phyloP scores from a whole-genome alignment of 2,113 vertebrate species.

The Periophthalmus modestus region DNA sequence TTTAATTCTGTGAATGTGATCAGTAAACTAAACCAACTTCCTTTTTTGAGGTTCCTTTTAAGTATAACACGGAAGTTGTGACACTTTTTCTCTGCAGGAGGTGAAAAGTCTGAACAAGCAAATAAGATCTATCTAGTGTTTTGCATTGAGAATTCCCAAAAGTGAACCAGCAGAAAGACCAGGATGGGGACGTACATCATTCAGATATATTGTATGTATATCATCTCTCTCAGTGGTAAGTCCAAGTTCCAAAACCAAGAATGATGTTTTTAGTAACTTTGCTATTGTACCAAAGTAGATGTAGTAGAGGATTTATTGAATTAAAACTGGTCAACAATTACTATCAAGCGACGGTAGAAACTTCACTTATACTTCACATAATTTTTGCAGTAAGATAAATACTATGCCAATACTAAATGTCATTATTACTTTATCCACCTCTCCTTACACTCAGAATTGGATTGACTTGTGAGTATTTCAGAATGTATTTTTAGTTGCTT shows the following conservation, averaged over 20 bases:
- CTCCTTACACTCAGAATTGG: too few relatives aligned
- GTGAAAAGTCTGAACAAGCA: not conserved
- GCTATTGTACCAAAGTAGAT: too few relatives aligned
- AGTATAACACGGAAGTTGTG: not conserved
- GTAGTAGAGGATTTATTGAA: too few relatives aligned
- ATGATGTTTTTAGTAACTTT: not conserved
- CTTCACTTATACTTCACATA: too few relatives aligned
- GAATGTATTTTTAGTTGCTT: not conserved
- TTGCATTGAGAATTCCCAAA: not conserved
- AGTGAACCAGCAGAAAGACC: not conserved
- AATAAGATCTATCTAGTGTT: not conserved
- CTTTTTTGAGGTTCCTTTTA: not conserved
- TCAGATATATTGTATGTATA: constrained; percentile 36
- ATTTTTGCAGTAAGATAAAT: too few relatives aligned
- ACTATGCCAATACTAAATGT: too few relatives aligned
- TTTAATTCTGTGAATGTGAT: not conserved
- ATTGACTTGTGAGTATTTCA: not conserved
- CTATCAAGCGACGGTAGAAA: too few relatives aligned
- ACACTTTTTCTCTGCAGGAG: not conserved
- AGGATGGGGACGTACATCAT: not conserved
- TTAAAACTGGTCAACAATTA: too few relatives aligned
- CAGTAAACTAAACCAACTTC: not conserved
- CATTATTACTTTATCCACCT: too few relatives aligned
- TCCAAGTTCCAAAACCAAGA: not conserved
- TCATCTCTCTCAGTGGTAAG: constrained; percentile 52